Evolutionary conservation across 2,888 invertebrate species (phyloP), one percentile per base, ranked within the genome.

Genomic region (Galerucella pusilla): DNA sequence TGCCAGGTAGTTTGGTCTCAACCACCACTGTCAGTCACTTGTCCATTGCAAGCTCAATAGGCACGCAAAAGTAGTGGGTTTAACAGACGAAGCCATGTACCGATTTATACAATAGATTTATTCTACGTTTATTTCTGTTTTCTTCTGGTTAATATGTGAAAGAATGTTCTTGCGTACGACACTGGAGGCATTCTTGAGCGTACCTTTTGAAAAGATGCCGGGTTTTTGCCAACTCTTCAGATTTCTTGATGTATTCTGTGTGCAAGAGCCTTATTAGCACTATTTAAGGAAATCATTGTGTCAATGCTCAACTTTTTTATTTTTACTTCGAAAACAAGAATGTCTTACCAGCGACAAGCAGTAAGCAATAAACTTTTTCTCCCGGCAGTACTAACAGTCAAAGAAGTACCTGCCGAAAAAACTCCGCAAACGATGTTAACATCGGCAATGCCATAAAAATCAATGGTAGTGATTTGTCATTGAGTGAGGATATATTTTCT

Each of bases 211-310:
- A 81, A 79, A 82, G 83, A 83, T 84, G 83, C 83, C 83, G 76
- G 78, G 80, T 84, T 84, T 84, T 85, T 84, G 82, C 79, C 71
- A 79, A 80, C 77, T 82, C 84, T 78, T 83, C 83, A 84, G 85
- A 84, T 85, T 85, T 85, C 85, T 83, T 83, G 85, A 84, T 82
- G 85, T 84, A 85, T 85, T 84, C 85, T 81, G 84, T 82, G 82
- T 84, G 84, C 84, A 81, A 84, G 84, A 78, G 78, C 80, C 85
- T 84, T 85, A 85, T 85, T 85, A 84, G 84, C 83, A 83, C 85
- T 85, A 84, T 85, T 85, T 85, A 85, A 84, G 85, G 83, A 84
- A 83, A 82, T 82, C 84, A 84, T 84, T 84, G 84, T 84, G 80
- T 84, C 83, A 84, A 84, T 83, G 84, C 83, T 84, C 76, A 84